Evolutionary conservation across 1,140 invertebrate species (phyloP).

Genomic region (Nymphalis io): DNA sequence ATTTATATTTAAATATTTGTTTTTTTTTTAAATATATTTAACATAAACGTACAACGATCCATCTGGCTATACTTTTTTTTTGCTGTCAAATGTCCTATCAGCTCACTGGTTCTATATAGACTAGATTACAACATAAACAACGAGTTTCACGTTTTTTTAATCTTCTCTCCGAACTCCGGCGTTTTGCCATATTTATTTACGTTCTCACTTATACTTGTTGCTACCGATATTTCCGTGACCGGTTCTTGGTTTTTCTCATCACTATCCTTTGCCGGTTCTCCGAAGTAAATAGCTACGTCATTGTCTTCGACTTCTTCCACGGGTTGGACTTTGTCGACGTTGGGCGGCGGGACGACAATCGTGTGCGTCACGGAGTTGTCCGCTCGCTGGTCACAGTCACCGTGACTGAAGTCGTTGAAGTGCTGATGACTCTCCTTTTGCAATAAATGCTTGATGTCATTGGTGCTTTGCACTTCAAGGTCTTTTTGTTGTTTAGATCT

Average conservation of each 20-base stretch:
- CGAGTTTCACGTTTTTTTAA: conserved; percentile 35
- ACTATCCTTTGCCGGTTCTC: conserved; percentile 45
- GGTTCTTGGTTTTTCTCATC: conserved; percentile 46
- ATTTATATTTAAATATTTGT: no score
- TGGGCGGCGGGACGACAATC: conserved; percentile 64
- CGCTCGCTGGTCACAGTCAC: conserved; percentile 64
- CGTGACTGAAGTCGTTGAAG: conserved; percentile 35
- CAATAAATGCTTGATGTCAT: conserved; percentile 49
- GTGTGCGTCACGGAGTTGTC: conserved; percentile 65
- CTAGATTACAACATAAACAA: conserved; percentile 41
- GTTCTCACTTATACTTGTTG: conserved; percentile 70
- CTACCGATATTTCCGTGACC: conserved; percentile 75
- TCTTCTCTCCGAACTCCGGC: conserved; percentile 47
- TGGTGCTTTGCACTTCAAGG: conserved; percentile 54
- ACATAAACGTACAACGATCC: no score
- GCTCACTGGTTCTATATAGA: conserved; percentile 40
- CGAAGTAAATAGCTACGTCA: conserved; percentile 81
- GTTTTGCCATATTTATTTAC: conserved; percentile 38
- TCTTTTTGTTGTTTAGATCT: conserved; percentile 55
- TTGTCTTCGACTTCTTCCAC: conserved; percentile 76
- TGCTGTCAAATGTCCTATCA: background rate
- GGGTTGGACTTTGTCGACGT: conserved; percentile 45
- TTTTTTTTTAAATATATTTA: no score
- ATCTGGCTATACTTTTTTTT: background rate
- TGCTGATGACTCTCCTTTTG: conserved; percentile 55